These are phyloP conservation scores for Scolopax rusticola DNA, from an alignment of 2,797 vertebrate genomes.

Conservation along the genomic window DNA sequence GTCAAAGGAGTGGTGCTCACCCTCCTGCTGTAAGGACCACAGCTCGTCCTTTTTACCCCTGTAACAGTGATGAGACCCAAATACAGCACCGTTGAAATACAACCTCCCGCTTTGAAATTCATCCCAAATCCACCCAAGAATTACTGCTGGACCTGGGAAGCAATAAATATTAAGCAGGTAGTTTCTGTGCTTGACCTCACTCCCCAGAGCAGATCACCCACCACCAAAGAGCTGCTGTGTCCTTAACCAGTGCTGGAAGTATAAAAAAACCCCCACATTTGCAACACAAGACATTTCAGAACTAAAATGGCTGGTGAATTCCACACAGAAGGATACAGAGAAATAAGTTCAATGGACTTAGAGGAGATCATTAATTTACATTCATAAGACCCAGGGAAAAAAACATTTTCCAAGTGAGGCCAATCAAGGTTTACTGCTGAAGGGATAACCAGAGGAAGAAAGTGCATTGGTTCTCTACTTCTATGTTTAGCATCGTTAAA, in stretches of 20 bases:
- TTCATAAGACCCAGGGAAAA: neutral
- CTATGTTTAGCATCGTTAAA: neutral
- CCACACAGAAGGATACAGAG: neutral
- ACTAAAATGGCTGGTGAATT: neutral
- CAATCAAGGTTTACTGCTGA: neutral
- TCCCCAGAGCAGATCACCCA: neutral
- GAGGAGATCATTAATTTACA: neutral
- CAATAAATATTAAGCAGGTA: neutral
- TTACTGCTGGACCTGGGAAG: neutral
- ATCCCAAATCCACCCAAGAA: neutral
- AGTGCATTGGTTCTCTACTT: neutral
- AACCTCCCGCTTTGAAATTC: neutral
- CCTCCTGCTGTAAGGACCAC: neutral
- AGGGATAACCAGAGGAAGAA: neutral
- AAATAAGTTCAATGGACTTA: neutral
- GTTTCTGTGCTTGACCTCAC: neutral
- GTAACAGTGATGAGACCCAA: neutral
- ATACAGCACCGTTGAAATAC: neutral
- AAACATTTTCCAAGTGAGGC: neutral
- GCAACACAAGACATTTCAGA: neutral
- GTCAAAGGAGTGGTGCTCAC: neutral
- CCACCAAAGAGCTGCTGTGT: neutral
- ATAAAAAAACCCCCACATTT: fast-evolving
- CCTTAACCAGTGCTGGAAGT: neutral
- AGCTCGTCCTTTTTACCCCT: neutral